Evolutionary conservation across 2,888 invertebrate species (phyloP), one percentile per base, ranked within the genome.

Genomic region (Gymnosoma rotundatum): DNA sequence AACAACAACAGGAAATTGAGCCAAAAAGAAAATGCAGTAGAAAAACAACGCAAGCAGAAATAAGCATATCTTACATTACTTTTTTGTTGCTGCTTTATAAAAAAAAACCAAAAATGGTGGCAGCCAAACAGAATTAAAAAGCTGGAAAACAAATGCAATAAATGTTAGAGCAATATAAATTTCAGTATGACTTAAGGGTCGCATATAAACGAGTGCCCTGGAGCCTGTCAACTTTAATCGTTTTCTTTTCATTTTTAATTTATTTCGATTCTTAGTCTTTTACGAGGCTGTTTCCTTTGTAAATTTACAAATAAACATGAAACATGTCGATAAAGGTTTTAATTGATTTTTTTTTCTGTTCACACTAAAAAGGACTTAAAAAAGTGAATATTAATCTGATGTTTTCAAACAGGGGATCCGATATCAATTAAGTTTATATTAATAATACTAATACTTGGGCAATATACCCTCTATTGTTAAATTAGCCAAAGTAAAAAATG

Each of bases 1-100:
- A 83, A 85, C 75, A 83, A 83, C 79, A 85, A 79, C 82, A 85
- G 82, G 79, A 83, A 85, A 79, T 79, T 83, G 82, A 79, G 70
- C 82, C 75, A 75, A 82, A 81, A 76, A 64, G 38, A 56, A 32
- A 20, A 69, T 8, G 18, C 36, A n/a, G 60, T 64, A 42, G 1
- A 72, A 81, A 32, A 32, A 32, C 32, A 32, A 8, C 6, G 4
- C 25, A 25, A 25, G 25, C 25, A 25, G 25, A 25, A 69, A 73
- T 21, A 36, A 52, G 42, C 38, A 67, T 74, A 63, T 73, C 69
- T 74, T 45, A 38, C 21, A n/a, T 54, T 21, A 56, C 18, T 64
- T 56, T 63, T 48, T 48, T 72, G 14, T 54, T 76, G 36, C 50
- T 42, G 2, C 36, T 66, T 52, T 36, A 18, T 6, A 48, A 61